These are phyloP conservation scores for Thunnus thynnus DNA, from an alignment of 2,113 vertebrate species.

Conservation along the genomic window DNA sequence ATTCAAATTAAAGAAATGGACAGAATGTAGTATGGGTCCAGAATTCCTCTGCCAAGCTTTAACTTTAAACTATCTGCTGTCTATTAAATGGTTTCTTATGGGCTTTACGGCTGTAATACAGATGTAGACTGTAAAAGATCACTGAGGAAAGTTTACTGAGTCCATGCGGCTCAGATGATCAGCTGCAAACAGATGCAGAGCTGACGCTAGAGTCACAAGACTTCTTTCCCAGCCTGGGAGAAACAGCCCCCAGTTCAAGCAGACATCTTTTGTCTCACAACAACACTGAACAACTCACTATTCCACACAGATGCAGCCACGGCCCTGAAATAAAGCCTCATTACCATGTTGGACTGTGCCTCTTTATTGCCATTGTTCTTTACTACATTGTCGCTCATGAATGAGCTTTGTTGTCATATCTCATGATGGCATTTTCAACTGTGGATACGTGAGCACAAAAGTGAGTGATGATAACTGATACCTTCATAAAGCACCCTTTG, in stretches of 20 bases:
- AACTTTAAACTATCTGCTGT: not conserved
- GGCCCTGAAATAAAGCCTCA: conserved; percentile 74
- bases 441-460: conserved; percentile 50
- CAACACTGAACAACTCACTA: conserved; percentile 76
- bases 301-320: conserved; percentile 70
- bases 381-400: conserved; percentile 63
- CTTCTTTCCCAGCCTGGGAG: conserved; percentile 73
- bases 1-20: not conserved
- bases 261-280: conserved; percentile 80
- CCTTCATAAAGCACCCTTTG: conserved; percentile 63
- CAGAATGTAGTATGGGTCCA: not conserved
- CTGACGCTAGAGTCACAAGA: conserved; percentile 86
- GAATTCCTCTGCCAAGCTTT: not conserved
- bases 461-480: conserved; percentile 66
- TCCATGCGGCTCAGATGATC: conserved; percentile 83
- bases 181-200: conserved; percentile 82
- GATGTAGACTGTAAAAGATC: conserved; percentile 62
- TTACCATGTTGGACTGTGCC: conserved; percentile 76
- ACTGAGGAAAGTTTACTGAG: conserved; percentile 62
- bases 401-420: conserved; percentile 69
- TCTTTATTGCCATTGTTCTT: conserved; percentile 77
- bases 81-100: conserved; percentile 1
- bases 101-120: conserved; percentile 29
- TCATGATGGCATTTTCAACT: conserved; percentile 56
- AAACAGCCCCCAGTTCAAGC: conserved; percentile 79